Percentiles rank a stretch among this genome's conserved stretches.
Conservation (phyloP, 2,888 invertebrate species). For the Phania funesta region DNA sequence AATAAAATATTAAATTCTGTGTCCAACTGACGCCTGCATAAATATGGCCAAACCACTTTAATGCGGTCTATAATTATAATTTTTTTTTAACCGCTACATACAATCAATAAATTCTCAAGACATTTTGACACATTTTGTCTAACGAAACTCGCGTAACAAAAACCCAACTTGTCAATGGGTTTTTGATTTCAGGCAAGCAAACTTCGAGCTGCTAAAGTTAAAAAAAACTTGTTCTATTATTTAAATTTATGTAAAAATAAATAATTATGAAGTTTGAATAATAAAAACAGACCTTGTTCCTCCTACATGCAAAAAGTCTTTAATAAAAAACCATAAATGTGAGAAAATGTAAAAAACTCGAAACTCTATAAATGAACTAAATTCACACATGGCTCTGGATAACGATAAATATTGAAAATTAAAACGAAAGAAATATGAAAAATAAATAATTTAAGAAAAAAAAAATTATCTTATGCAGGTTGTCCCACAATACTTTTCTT, state of each 20-base stretch:
- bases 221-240: conserved; percentile 40
- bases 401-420: background rate
- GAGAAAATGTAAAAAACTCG: conserved; percentile 31
- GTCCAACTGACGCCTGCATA: conserved; percentile 14
- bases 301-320: conserved; percentile 12
- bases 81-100: background rate
- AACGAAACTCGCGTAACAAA: conserved; percentile 14
- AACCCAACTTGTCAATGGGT: conserved; percentile 33
- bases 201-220: background rate
- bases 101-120: conserved; percentile 33
- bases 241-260: background rate
- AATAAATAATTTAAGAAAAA: too few relatives aligned
- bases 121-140: conserved; percentile 41
- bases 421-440: background rate
- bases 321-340: conserved; percentile 43
- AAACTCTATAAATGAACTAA: conserved; percentile 15
- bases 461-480: too few relatives aligned
- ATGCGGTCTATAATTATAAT: conserved; percentile 28
- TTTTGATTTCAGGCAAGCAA: conserved; percentile 11
- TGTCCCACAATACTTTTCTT: too few relatives aligned
- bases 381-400: background rate
- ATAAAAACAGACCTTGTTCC: too few relatives aligned
- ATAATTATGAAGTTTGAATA: too few relatives aligned
- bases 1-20: background rate
- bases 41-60: conserved; percentile 32